Conservation (phyloP, 2,888 invertebrate species). For the Acrobasis suavella region DNA sequence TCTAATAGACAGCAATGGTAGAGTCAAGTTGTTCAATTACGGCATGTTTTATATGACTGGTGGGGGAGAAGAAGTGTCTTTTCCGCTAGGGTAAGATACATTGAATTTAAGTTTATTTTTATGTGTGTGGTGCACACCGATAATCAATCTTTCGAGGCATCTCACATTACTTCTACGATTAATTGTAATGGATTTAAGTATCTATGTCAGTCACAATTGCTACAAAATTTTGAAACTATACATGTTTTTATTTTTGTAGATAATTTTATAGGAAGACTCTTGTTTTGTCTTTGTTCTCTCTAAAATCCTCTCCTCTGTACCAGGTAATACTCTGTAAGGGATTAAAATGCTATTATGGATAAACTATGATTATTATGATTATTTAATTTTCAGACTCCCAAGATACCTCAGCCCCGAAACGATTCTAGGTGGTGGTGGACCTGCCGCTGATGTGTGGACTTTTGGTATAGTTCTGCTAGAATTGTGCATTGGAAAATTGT, state of each 20-base stretch:
- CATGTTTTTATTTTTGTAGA: no score
- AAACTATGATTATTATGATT: no score
- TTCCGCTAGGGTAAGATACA: slow-evolving; percentile 89
- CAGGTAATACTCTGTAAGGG: no score
- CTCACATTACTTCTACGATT: no score
- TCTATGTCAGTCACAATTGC: no score
- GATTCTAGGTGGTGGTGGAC: slow-evolving; percentile 86
- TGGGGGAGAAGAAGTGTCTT: slow-evolving; percentile 92
- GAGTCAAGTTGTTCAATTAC: slow-evolving; percentile 94
- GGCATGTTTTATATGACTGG: slow-evolving; percentile 97
- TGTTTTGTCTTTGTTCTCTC: no score
- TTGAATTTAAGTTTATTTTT: not conserved
- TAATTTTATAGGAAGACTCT: no score
- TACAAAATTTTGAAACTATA: no score
- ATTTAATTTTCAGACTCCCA: slow-evolving; percentile 82
- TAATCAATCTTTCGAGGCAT: not conserved
- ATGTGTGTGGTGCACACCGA: not conserved
- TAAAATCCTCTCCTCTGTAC: no score
- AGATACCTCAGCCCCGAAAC: slow-evolving; percentile 93
- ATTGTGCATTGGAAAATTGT: slow-evolving; percentile 87
- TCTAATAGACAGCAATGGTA: slow-evolving; percentile 86
- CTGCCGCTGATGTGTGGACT: slow-evolving; percentile 96
- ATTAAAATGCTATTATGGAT: no score
- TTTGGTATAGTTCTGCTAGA: slow-evolving; percentile 95
- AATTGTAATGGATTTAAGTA: no score